Evolutionary conservation across 2,797 vertebrate genomes (phyloP).

Genomic region (Periophthalmus magnuspinnatus): DNA sequence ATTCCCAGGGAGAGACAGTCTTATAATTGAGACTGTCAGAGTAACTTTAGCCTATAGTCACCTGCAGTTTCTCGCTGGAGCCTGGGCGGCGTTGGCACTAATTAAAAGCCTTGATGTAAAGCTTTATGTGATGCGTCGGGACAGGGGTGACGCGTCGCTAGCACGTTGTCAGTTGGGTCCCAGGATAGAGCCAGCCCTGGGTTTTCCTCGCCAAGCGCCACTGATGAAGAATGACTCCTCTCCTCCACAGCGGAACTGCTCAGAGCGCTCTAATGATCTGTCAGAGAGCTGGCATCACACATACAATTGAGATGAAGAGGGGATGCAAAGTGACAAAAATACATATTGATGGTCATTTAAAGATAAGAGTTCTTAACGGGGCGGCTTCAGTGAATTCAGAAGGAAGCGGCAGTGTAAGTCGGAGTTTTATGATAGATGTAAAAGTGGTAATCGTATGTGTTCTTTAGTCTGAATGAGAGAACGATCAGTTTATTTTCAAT

Average conservation of each 20-base stretch:
- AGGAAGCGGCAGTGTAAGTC: not conserved
- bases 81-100: slow-evolving; percentile 31
- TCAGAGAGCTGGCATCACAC: slow-evolving; percentile 30
- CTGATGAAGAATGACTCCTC: slow-evolving; percentile 43
- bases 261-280: slow-evolving; percentile 36
- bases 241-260: slow-evolving; percentile 32
- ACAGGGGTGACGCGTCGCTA: slow-evolving; percentile 40
- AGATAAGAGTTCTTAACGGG: not conserved
- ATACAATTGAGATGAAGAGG: not conserved
- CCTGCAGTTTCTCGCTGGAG: slow-evolving; percentile 36
- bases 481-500: not conserved
- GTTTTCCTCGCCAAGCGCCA: slow-evolving; percentile 31
- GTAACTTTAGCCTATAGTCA: slow-evolving; percentile 44
- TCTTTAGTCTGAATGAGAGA: not conserved
- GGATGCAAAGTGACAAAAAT: not conserved
- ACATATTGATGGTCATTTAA: not conserved
- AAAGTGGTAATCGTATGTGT: not conserved
- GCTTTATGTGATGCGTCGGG: slow-evolving; percentile 41
- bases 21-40: slow-evolving; percentile 53
- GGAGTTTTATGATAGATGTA: not conserved
- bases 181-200: not conserved
- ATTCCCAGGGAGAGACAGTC: slow-evolving; percentile 36
- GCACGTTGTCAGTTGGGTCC: slow-evolving; percentile 31
- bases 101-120: slow-evolving; percentile 60
- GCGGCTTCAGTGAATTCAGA: not conserved